These are phyloP conservation scores for Synanthedon vespiformis DNA, from an alignment of 2,888 invertebrate genomes.

Conservation along the genomic window DNA sequence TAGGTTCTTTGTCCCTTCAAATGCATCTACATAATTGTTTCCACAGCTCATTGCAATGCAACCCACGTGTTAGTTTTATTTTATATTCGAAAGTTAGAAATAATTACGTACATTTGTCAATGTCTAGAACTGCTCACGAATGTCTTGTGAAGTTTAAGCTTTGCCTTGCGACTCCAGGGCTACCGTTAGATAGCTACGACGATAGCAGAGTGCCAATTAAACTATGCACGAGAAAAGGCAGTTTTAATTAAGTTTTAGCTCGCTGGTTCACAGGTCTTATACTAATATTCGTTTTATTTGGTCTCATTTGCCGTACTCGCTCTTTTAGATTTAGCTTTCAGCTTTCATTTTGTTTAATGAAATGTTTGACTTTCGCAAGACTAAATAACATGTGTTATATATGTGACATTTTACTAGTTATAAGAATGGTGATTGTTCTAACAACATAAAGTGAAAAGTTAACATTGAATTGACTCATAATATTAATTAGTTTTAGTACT, in stretches of 20 bases:
- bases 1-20: too few species aligned
- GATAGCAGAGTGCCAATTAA: neutral
- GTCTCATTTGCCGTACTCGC: constrained; percentile 19
- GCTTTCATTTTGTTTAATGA: too few species aligned
- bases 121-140: neutral
- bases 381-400: too few species aligned
- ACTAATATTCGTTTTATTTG: constrained; percentile 4
- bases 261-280: neutral
- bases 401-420: too few species aligned
- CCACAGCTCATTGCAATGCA: neutral
- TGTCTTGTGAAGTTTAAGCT: neutral
- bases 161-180: neutral
- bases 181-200: neutral
- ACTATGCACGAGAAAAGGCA: neutral
- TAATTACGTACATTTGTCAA: neutral
- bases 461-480: too few species aligned
- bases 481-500: too few species aligned
- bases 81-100: neutral
- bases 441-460: too few species aligned
- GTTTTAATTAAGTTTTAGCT: neutral
- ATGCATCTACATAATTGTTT: neutral
- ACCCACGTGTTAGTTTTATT: neutral
- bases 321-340: too few species aligned
- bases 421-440: too few species aligned
- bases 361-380: too few species aligned